Conservation (phyloP, 2,888 invertebrate species). For the Marronus borbonicus region DNA sequence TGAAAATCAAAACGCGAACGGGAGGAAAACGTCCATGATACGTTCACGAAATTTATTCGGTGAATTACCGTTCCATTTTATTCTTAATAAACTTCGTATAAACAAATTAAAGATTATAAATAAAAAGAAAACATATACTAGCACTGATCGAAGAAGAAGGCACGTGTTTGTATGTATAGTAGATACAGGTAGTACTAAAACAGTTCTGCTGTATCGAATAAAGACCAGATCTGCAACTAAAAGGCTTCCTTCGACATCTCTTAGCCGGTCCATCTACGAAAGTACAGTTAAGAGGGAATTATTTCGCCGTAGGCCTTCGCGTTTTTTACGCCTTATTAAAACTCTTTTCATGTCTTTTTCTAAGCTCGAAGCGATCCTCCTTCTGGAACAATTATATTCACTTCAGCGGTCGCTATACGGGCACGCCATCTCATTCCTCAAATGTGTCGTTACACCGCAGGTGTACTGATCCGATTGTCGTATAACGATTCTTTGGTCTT, state of each 20-base stretch:
- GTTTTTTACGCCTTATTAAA: conserved; percentile 43
- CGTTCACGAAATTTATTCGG: neutral
- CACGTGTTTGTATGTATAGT: conserved; percentile 5
- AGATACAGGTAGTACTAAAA: conserved; percentile 16
- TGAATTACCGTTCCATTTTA: no score
- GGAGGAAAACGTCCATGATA: neutral
- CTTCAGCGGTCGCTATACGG: conserved; percentile 6
- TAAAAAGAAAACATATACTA: neutral
- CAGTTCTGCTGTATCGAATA: conserved; percentile 39
- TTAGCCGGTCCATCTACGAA: conserved; percentile 41
- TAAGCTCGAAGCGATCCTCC: conserved; percentile 17
- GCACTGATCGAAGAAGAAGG: neutral
- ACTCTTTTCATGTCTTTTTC: conserved; percentile 27
- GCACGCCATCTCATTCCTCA: conserved; percentile 8
- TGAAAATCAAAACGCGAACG: neutral
- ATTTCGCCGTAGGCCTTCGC: conserved; percentile 38
- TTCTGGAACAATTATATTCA: conserved; percentile 19
- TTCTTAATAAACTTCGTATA: no score
- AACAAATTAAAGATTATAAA: no score
- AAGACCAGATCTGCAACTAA: conserved; percentile 44
- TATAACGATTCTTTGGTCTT: neutral
- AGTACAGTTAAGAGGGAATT: conserved; percentile 47
- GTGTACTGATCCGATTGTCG: neutral
- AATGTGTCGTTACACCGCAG: conserved; percentile 24
- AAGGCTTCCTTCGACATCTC: conserved; percentile 40